Base-by-base conservation (phyloP, 2,113 vertebrate species). In the Craseonycteris thonglongyai region DNA sequence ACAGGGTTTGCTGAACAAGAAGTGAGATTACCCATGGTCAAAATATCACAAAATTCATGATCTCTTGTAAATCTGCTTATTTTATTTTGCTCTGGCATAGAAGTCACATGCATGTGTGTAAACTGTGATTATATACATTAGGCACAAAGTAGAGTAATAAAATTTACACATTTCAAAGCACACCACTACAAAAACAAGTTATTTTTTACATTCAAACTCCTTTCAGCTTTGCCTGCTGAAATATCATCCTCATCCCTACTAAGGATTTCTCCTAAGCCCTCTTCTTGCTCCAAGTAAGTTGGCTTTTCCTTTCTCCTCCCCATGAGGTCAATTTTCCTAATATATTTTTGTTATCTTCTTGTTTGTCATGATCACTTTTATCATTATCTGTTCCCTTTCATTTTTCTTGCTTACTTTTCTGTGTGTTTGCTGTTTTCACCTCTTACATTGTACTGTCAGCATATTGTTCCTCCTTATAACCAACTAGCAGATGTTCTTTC, bases 81-180 rank as follows among this genome's bases (percentile, higher is more conserved):
- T 96, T 96, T 97, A 95, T 96, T 96, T 92, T 69, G 74, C 35
- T 91, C 14, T 63, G 47, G 6, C 21, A 61, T 61, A 28, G 15
- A 83, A 49, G 58, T 61, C 21, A 4, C 28, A 24, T 28, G 15
- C 38, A 6, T 19, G 28, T 90, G 21, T 80, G 35, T 76, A 35
- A 72, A 93, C 5, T 72, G 59, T 59, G 35, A 33, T 59, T 82
- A 71, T 49, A 30, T 24, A 87, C 42, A 71, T 68, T 28, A 82
- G 75, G 42, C 51, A 83, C 19, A 38, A 59, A 58, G 33, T 74
- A 69, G 30, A 91, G 38, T 61, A 86, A 82, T 30, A 63, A n/a
- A 15, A 74, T 58, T 83, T 88, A 61, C 24, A 88, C 19, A 79
- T 63, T 92, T 81, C 7, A 69, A 94, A 92, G 42, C 45, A 78